Conservation (phyloP, 2,888 invertebrate species). For the Eremobia ochroleuca region DNA sequence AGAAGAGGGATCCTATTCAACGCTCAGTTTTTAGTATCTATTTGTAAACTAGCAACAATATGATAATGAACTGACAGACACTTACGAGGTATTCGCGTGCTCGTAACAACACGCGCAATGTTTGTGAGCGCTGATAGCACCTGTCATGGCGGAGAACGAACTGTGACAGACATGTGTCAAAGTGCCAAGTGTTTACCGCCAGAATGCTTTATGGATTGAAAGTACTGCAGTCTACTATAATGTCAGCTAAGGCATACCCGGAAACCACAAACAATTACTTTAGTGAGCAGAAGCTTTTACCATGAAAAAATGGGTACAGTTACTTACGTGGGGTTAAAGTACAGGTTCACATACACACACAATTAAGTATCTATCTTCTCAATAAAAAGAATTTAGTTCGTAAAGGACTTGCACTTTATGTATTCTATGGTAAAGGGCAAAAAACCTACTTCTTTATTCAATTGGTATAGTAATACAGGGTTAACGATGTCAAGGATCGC, state of each 20-base stretch:
- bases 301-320: no score
- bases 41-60: neutral
- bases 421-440: neutral
- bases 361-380: neutral
- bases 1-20: neutral
- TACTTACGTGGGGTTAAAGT: neutral
- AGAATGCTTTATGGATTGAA: neutral
- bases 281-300: neutral
- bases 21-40: neutral
- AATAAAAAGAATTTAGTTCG: neutral
- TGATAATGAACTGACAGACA: neutral
- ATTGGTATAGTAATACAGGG: slow-evolving; percentile 19
- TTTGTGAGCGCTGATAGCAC: slow-evolving; percentile 33
- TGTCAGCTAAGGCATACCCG: neutral
- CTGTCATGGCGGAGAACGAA: slow-evolving; percentile 28
- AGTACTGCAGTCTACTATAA: neutral
- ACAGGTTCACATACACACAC: neutral
- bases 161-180: slow-evolving; percentile 20
- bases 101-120: slow-evolving; percentile 17
- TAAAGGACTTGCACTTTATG: neutral
- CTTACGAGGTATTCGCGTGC: neutral
- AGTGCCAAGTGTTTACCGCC: slow-evolving; percentile 22
- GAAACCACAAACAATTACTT: neutral
- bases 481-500: slow-evolving; percentile 54
- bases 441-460: slow-evolving; percentile 7